Evolutionary conservation across 2,797 vertebrate genomes (phyloP).

Genomic region (Pseudochirops cupreus): DNA sequence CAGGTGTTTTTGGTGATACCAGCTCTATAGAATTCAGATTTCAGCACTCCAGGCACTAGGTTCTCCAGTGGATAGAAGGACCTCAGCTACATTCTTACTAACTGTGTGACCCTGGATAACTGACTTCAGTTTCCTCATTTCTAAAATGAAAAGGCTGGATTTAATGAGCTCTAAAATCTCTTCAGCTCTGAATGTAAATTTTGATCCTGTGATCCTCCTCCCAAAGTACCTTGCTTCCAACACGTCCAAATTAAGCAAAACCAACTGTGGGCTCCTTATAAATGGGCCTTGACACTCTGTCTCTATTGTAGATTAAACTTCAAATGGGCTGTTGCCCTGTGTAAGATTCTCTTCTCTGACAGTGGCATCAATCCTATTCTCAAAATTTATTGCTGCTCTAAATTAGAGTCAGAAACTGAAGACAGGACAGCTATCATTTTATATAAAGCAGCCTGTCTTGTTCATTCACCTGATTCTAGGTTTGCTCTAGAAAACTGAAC

Average conservation of each 20-base stretch:
- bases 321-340: conserved; percentile 20
- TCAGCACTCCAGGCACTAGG: not conserved
- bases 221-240: not conserved
- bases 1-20: not conserved
- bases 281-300: not conserved
- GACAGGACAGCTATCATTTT: conserved; percentile 45
- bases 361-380: conserved; percentile 46
- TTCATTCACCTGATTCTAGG: conserved; percentile 1
- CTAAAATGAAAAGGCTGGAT: not conserved
- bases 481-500: conserved; percentile 47
- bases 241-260: not conserved
- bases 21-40: not conserved
- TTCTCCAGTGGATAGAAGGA: not conserved
- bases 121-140: not conserved
- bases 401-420: conserved; percentile 46
- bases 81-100: not conserved
- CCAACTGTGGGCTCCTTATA: not conserved
- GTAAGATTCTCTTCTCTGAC: conserved; percentile 60
- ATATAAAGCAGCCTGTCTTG: conserved; percentile 41
- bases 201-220: not conserved
- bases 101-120: not conserved
- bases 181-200: not conserved
- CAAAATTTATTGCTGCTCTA: conserved; percentile 48
- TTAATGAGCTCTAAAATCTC: not conserved
- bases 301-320: not conserved